Percentiles rank a stretch among this genome's conserved stretches.
Conservation (phyloP, 2,113 vertebrate species). For the Peromyscus maniculatus region DNA sequence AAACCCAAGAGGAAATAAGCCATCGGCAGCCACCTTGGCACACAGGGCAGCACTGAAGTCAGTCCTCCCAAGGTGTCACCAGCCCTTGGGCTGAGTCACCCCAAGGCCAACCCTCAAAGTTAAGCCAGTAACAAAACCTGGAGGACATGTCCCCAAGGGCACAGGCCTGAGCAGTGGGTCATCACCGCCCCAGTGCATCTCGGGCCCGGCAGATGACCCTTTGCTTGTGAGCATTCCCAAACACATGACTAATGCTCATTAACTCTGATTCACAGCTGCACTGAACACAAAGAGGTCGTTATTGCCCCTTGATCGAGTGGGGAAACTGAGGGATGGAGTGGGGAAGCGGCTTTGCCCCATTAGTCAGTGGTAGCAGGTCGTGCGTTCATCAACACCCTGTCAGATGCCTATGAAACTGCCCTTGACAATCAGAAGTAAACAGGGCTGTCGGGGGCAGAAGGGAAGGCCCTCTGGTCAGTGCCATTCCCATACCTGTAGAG, state of each 20-base stretch:
- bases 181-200: background rate
- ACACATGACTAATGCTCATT: constrained; percentile 55
- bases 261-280: constrained; percentile 47
- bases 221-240: constrained; percentile 34
- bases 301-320: background rate
- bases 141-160: background rate
- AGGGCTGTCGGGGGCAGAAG: background rate
- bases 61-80: background rate
- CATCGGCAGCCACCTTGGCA: background rate
- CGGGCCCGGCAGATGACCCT: background rate
- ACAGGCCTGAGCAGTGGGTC: background rate
- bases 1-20: background rate
- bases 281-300: constrained; percentile 32
- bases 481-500: background rate
- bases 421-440: background rate
- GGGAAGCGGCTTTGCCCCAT: constrained; percentile 72
- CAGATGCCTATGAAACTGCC: background rate
- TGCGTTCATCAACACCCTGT: background rate
- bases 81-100: background rate
- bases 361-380: constrained; percentile 50
- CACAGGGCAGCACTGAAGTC: background rate
- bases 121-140: constrained; percentile 2
- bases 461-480: background rate
- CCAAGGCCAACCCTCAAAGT: background rate
- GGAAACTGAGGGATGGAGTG: constrained; percentile 73